These are phyloP conservation scores for Gobio occitaniae DNA, from an alignment of 2,797 vertebrate species.

Conservation along the genomic window DNA sequence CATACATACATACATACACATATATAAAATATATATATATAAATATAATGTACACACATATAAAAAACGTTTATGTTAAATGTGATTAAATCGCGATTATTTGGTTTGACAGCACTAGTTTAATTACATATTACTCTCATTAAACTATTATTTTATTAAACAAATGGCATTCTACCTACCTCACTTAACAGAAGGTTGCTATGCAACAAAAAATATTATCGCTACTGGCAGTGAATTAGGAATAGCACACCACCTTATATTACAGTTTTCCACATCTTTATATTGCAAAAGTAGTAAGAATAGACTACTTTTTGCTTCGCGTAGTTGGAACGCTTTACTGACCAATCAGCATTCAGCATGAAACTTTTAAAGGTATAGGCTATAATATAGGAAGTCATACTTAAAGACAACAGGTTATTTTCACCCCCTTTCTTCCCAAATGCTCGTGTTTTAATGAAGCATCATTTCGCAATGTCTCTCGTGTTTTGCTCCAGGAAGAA, in stretches of 20 bases:
- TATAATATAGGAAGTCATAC: background rate
- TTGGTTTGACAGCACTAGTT: background rate
- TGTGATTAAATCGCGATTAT: too few relatives aligned
- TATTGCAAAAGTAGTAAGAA: background rate
- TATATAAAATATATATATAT: too few relatives aligned
- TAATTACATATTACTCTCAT: background rate
- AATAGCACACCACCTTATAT: background rate
- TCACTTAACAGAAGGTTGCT: background rate
- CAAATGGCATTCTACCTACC: background rate
- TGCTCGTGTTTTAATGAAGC: constrained; percentile 8
- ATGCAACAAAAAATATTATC: background rate
- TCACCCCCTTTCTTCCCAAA: background rate
- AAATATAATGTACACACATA: too few relatives aligned
- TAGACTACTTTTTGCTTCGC: background rate
- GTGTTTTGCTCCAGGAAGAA: constrained; percentile 40
- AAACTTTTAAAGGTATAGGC: background rate
- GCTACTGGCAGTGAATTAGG: background rate
- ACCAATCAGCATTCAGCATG: background rate
- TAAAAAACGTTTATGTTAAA: too few relatives aligned
- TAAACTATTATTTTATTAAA: background rate
- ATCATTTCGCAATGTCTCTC: constrained; percentile 2
- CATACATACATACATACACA: too few relatives aligned
- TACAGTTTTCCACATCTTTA: background rate
- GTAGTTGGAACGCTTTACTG: background rate
- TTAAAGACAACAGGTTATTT: background rate